These are phyloP conservation scores for Leptosomus discolor DNA, from an alignment of 2,113 vertebrate genomes.

Conservation along the genomic window DNA sequence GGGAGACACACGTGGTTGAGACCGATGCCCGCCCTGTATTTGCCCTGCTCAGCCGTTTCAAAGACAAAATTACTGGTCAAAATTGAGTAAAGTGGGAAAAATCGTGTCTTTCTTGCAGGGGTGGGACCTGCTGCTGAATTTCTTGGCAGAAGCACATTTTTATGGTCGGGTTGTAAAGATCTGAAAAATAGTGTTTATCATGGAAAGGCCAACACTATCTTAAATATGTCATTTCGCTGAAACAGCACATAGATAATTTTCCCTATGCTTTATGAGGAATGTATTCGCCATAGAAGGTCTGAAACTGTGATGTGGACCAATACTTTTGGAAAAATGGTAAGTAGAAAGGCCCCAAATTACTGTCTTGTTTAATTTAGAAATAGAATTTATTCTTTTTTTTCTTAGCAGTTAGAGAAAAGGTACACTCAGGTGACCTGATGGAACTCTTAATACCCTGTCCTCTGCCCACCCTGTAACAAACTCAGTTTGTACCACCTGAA, in stretches of 20 bases:
- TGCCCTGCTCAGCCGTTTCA: neutral
- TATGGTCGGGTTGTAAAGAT: neutral
- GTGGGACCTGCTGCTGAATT: neutral
- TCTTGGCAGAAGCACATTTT: neutral
- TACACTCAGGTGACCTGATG: neutral
- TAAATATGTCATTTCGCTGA: neutral
- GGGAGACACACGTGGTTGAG: neutral
- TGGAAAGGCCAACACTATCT: neutral
- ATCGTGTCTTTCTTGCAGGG: neutral
- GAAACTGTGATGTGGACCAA: neutral
- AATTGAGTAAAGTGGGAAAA: neutral
- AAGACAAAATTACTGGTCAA: neutral
- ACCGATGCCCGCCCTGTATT: neutral
- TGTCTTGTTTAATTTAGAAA: neutral
- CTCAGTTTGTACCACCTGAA: neutral
- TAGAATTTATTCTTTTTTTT: neutral
- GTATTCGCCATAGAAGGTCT: neutral
- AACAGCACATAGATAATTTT: neutral
- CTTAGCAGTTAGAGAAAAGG: neutral
- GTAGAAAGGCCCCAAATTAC: neutral
- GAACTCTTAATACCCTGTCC: neutral
- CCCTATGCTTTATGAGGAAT: neutral
- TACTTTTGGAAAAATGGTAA: neutral
- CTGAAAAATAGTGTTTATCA: neutral
- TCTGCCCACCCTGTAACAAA: neutral